Evolutionary conservation across 2,888 invertebrate genomes (phyloP).

Genomic region (Cerastis leucographa): DNA sequence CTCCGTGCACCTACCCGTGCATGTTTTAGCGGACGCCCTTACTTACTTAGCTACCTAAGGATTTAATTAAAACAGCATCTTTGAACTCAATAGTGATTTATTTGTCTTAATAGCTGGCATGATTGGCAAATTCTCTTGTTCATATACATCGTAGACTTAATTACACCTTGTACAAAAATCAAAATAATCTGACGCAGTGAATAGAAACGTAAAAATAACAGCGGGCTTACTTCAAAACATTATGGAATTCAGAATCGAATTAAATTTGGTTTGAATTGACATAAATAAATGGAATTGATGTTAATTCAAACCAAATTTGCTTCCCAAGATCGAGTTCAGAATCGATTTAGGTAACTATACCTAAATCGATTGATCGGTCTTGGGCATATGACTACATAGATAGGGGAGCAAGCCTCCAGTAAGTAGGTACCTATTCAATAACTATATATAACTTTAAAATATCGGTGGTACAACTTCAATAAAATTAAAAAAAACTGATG

Average conservation of each 20-base stretch:
- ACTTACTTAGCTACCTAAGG: background rate
- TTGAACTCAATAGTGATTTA: conserved; percentile 26
- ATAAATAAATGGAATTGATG: no score
- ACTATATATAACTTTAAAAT: background rate
- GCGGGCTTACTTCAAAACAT: background rate
- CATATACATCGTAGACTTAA: conserved; percentile 21
- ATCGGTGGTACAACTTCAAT: background rate
- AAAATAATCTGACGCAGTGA: background rate
- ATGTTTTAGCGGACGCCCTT: no score
- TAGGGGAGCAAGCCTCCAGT: conserved; percentile 1
- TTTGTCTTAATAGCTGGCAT: conserved; percentile 25
- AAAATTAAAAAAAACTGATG: background rate
- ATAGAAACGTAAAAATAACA: background rate
- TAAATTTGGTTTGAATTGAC: background rate
- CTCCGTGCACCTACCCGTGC: no score
- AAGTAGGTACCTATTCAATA: background rate
- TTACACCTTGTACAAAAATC: conserved; percentile 4
- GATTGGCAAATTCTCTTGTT: conserved; percentile 22
- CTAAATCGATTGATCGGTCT: background rate
- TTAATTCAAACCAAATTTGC: no score
- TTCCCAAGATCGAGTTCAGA: no score
- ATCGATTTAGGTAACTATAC: no score
- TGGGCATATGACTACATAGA: no score
- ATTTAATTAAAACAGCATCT: conserved; percentile 21
- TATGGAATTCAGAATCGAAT: background rate